Evolutionary conservation across 2,888 invertebrate genomes (phyloP).

Genomic region (Caenorhabditis parvicauda): DNA sequence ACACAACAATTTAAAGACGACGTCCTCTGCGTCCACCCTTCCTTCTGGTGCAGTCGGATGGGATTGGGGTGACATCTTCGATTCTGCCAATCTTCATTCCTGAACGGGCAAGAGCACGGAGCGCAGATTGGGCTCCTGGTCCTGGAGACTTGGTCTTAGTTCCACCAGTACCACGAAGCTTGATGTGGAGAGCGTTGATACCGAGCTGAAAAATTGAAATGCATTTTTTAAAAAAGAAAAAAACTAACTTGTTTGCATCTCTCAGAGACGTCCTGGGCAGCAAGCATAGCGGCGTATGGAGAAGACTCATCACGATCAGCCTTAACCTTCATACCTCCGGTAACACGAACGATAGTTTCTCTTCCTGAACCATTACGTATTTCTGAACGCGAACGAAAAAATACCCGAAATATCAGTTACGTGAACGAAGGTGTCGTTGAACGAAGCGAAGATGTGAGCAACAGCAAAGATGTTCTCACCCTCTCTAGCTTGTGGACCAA

Average conservation of each 20-base stretch:
- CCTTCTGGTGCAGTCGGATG: constrained; percentile 96
- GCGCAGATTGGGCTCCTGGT: constrained; percentile 92
- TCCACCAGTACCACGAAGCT: constrained; percentile 95
- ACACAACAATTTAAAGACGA: constrained; percentile 78
- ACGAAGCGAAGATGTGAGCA: constrained; percentile 98
- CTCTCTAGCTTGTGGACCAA: constrained; percentile 68
- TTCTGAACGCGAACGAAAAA: constrained; percentile 61
- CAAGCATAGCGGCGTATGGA: constrained; percentile 99
- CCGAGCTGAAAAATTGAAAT: constrained; percentile 67
- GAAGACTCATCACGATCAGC: constrained; percentile 99
- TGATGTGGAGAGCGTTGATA: constrained; percentile 96
- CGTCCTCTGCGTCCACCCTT: constrained; percentile 99
- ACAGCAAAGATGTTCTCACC: constrained; percentile 98
- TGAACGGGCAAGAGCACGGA: constrained; percentile 94
- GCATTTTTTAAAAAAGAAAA: neutral
- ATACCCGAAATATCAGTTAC: constrained; percentile 96
- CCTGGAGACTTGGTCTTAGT: constrained; percentile 66
- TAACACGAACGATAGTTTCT: constrained; percentile 76
- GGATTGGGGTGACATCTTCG: constrained; percentile 96
- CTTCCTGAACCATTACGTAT: constrained; percentile 49
- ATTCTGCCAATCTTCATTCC: constrained; percentile 99
- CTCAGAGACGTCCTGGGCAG: constrained; percentile 99
- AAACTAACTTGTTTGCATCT: constrained; percentile 81
- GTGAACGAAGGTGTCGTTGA: constrained; percentile 99
- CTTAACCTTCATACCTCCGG: constrained; percentile 94